Conservation (phyloP, 2,888 invertebrate genomes). For the Galerucella nymphaeae region DNA sequence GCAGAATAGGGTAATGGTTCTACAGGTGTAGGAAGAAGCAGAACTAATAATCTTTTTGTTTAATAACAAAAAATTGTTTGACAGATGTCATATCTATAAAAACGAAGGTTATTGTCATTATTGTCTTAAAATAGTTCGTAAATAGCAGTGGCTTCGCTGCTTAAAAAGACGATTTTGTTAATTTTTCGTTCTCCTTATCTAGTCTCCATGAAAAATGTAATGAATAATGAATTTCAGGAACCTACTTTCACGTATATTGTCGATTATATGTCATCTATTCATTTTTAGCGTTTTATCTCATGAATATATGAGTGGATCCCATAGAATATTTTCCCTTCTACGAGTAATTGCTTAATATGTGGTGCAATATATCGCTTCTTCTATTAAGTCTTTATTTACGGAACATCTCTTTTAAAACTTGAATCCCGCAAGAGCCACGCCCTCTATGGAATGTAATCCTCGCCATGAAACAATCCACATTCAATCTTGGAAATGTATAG, state of each 20-base stretch:
- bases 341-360: constrained; percentile 42
- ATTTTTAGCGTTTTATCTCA: constrained; percentile 12
- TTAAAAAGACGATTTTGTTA: no score
- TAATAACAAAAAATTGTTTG: no score
- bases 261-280: background rate
- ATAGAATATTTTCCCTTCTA: constrained; percentile 24
- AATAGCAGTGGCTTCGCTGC: background rate
- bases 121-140: no score
- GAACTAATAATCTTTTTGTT: no score
- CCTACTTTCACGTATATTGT: background rate
- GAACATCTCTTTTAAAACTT: constrained; percentile 42
- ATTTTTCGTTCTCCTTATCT: no score
- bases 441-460: constrained; percentile 33
- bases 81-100: no score
- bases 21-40: no score
- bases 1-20: no score
- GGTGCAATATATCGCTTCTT: constrained; percentile 37
- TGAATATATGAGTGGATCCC: constrained; percentile 35
- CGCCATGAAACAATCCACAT: constrained; percentile 43
- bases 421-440: constrained; percentile 37
- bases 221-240: background rate
- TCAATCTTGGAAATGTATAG: constrained; percentile 50
- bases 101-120: no score
- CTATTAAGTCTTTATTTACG: constrained; percentile 43
- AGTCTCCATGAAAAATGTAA: no score